Evolutionary conservation across 23 tunicate species (phyloP).

Genomic region (Trididemnum miniatum): DNA sequence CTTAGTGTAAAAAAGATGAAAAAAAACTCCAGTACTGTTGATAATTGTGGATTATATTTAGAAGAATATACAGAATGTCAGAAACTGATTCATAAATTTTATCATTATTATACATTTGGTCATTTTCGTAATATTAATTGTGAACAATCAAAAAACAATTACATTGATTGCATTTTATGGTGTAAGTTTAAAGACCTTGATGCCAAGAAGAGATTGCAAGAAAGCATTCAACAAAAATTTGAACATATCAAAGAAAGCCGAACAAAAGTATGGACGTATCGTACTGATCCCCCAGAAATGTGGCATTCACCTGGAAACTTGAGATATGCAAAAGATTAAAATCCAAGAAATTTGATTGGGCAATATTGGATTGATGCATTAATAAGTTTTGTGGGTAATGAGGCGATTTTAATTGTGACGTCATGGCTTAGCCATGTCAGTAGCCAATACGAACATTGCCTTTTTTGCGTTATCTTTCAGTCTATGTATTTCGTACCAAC

Average conservation of each 20-base stretch:
- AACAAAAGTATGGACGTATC: constrained; percentile 48
- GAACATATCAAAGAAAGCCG: constrained; percentile 17
- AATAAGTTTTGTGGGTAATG: no score
- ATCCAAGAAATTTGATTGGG: no score
- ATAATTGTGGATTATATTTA: constrained; percentile 9
- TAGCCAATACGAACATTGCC: no score
- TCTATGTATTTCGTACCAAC: no score
- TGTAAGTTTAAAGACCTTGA: not conserved
- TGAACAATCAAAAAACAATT: not conserved
- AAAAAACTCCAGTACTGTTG: not conserved
- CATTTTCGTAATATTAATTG: constrained; percentile 17
- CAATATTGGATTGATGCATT: no score
- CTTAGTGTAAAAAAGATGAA: no score
- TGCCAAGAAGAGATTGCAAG: not conserved
- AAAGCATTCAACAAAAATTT: constrained; percentile 24
- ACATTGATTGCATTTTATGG: constrained; percentile 10
- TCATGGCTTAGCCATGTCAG: no score
- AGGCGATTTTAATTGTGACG: no score
- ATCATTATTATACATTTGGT: constrained; percentile 45
- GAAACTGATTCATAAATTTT: constrained; percentile 1
- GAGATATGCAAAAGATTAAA: not conserved
- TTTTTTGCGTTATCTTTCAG: no score
- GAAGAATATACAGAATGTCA: constrained; percentile 35
- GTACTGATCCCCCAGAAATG: constrained; percentile 46
- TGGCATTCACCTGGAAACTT: constrained; percentile 53